phyloP scores from a whole-genome alignment of 2,888 invertebrate genomes.

The Pantelozetes paolii region DNA sequence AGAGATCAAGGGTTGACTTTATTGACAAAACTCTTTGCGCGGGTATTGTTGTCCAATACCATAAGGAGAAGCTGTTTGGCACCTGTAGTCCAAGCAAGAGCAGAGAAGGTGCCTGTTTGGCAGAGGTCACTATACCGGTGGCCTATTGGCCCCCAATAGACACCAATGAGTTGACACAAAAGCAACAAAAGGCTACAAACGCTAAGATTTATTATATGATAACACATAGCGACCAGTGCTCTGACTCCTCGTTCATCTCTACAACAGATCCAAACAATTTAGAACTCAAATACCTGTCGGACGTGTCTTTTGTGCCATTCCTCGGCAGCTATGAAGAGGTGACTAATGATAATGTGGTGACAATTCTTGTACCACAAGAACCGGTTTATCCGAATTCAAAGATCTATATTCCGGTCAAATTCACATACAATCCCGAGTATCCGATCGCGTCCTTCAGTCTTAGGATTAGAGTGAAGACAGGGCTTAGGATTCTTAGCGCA shows the following conservation, averaged over 20 bases:
- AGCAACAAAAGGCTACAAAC: conserved; percentile 52
- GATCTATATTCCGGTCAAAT: conserved; percentile 82
- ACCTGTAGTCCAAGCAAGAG: conserved; percentile 84
- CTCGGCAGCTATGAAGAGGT: conserved; percentile 77
- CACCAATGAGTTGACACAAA: conserved; percentile 44
- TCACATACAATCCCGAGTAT: conserved; percentile 56
- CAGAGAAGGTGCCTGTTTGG: conserved; percentile 85
- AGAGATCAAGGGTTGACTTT: conserved; percentile 5
- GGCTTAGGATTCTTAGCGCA: conserved; percentile 76
- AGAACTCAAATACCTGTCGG: conserved; percentile 54
- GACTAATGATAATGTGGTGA: conserved; percentile 74
- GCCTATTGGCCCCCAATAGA: conserved; percentile 70
- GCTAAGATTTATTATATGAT: conserved; percentile 69
- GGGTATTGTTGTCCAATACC: conserved; percentile 51
- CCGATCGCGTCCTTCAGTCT: conserved; percentile 45
- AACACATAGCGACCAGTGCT: conserved; percentile 43
- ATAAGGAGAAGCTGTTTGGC: conserved; percentile 64
- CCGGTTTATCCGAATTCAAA: conserved; percentile 83
- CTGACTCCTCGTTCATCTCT: conserved; percentile 56
- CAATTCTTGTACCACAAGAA: conserved; percentile 78
- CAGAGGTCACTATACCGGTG: conserved; percentile 78
- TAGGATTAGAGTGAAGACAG: conserved; percentile 85
- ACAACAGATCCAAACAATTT: conserved; percentile 65
- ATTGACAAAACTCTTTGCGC: conserved; percentile 39
- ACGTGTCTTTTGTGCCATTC: conserved; percentile 70